Conservation (phyloP, 30 jellyfish, hydroid and myxozoan genomes). For the Aurelia aurita complex sp. Pacific region DNA sequence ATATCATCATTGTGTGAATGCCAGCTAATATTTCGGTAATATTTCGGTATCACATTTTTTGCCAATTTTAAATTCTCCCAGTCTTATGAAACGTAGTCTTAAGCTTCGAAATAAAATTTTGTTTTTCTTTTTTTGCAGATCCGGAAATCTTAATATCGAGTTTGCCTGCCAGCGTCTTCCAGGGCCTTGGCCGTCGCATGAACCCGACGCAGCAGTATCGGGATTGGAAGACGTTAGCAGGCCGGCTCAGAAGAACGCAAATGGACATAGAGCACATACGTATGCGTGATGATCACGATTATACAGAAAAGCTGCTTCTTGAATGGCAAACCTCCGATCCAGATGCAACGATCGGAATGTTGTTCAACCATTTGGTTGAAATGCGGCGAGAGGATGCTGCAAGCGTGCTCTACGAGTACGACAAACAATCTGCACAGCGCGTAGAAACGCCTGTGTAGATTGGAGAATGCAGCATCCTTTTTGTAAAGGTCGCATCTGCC, state of each 20-base stretch:
- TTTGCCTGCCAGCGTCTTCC: conserved; percentile 39
- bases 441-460: conserved; percentile 31
- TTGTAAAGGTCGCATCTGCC: no score
- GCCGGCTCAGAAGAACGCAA: conserved; percentile 28
- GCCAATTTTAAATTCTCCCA: not conserved
- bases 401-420: conserved; percentile 12
- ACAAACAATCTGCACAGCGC: conserved; percentile 5
- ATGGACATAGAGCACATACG: conserved; percentile 30
- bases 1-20: no score
- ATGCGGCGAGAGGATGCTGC: conserved; percentile 58
- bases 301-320: conserved; percentile 30
- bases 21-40: no score
- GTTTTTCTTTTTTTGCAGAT: conserved; percentile 14
- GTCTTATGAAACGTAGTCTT: not conserved
- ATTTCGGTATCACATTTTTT: not conserved
- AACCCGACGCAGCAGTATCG: conserved; percentile 39
- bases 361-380: conserved; percentile 5
- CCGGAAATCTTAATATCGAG: conserved; percentile 19
- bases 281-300: not conserved
- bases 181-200: conserved; percentile 37
- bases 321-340: conserved; percentile 29
- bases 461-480: no score
- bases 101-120: not conserved
- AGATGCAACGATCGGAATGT: conserved; percentile 19
- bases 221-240: conserved; percentile 66